Base-by-base conservation (phyloP, 2,113 vertebrate genomes). In the Rhinopomastus cyanomelas region DNA sequence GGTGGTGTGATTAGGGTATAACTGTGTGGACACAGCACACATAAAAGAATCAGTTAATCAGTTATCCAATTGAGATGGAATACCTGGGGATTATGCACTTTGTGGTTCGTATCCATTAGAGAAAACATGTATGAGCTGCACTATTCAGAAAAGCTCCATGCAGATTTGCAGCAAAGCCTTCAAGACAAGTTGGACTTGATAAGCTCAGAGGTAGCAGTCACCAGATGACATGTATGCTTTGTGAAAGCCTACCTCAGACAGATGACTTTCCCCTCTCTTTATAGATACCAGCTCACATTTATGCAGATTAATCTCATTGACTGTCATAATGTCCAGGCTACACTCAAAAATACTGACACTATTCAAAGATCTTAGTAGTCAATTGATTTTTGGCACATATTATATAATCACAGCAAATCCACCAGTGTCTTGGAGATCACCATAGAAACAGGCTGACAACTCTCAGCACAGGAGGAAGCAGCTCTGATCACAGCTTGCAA, bases 371-470 rank as follows among this genome's bases (percentile, higher is more conserved):
- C 57, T 69, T 56, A 34, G 49, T 14, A 64, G 61, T 27, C 25
- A 7, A 9, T 0, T 18, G 55, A 30, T 29, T 30, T 20, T 64
- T 27, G 20, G 12, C 69, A 69, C 7, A 3, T 23, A 42, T 93
- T 94, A 39, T 27, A 37, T 34, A 95, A 94, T 18, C 42, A 52
- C 48, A 71, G 73, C 21, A 67, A 74, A 91, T 78, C 77, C 61
- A 78, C 86, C 88, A 72, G 73, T 64, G 34, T 20, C 80, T 86
- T 30, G 49, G 66, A 79, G 81, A 95, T 95, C 91, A 68, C 95
- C 91, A 90, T 96, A 87, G 95, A 92, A 96, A 96, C 94, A 51
- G 57, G 78, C 74, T 94, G 88, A 61, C 46, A 73, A 30, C 53
- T 53, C 42, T 51, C 17, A 5, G 27, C 12, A 57, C 53, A 49